Percentiles rank a stretch among this genome's conserved stretches.
These are phyloP conservation scores for Drosophila kikkawai DNA, from an alignment of 1,140 invertebrate genomes.

Conservation along the genomic window DNA sequence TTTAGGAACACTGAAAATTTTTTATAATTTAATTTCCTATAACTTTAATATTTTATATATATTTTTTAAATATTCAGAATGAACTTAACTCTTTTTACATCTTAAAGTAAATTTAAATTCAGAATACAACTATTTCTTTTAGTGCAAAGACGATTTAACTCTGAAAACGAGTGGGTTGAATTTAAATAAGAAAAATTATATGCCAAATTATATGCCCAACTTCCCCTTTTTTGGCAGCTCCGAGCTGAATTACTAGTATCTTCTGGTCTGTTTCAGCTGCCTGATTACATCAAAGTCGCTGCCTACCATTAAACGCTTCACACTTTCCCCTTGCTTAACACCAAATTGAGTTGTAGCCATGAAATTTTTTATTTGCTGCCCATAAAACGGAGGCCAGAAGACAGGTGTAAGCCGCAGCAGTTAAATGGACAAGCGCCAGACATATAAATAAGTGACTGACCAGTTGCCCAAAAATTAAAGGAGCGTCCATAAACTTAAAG, in stretches of 20 bases:
- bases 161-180: slow-evolving; percentile 24
- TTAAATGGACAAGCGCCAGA: slow-evolving; percentile 37
- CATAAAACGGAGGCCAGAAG: slow-evolving; percentile 49
- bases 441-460: slow-evolving; percentile 36
- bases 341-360: slow-evolving; percentile 46
- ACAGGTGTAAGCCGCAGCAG: slow-evolving; percentile 48
- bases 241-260: slow-evolving; percentile 1
- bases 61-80: neutral
- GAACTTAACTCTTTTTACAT: too few species aligned
- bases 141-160: slow-evolving; percentile 4
- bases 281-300: slow-evolving; percentile 46
- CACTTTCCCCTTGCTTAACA: slow-evolving; percentile 59
- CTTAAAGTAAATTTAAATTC: neutral
- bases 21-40: neutral
- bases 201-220: slow-evolving; percentile 31
- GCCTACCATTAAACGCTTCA: slow-evolving; percentile 42
- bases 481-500: slow-evolving; percentile 47
- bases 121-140: neutral
- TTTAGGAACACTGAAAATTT: neutral
- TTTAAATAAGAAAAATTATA: slow-evolving; percentile 62
- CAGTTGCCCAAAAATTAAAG: slow-evolving; percentile 50
- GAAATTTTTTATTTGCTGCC: slow-evolving; percentile 59
- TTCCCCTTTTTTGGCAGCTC: neutral
- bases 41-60: too few species aligned
- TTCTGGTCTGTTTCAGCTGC: slow-evolving; percentile 23